These are phyloP conservation scores for Malurus splendens DNA, from an alignment of 2,797 vertebrate genomes.

Conservation along the genomic window DNA sequence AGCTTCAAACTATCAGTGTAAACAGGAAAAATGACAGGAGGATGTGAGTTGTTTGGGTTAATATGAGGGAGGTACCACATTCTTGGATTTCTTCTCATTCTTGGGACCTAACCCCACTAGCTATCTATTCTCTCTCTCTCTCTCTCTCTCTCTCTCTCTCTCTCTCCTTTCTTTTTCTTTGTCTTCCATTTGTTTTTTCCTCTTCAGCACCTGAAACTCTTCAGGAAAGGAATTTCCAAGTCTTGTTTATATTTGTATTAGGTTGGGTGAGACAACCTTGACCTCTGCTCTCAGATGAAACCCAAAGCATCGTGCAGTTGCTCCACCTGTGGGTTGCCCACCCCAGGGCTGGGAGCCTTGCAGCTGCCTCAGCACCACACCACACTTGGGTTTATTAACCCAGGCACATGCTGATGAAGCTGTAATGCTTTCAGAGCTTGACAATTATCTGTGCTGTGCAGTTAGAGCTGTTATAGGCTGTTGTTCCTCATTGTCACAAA, in stretches of 20 bases:
- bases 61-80: rapidly evolving
- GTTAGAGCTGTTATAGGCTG: not conserved
- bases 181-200: not conserved
- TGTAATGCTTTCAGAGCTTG: not conserved
- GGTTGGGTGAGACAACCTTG: not conserved
- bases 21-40: not conserved
- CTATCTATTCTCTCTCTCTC: not conserved
- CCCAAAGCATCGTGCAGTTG: not conserved
- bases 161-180: not conserved
- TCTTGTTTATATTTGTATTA: not conserved
- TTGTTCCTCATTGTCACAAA: not conserved
- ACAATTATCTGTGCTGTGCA: not conserved
- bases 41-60: not conserved
- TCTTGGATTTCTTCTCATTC: not conserved
- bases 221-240: not conserved
- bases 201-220: not conserved
- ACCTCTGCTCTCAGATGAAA: not conserved
- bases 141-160: not conserved
- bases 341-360: not conserved
- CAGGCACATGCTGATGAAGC: not conserved
- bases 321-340: rapidly evolving
- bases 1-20: not conserved
- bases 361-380: not conserved
- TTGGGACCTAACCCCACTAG: not conserved
- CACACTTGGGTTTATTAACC: not conserved